Conservation (phyloP, 2,113 vertebrate genomes). For the Gulo gulo region DNA sequence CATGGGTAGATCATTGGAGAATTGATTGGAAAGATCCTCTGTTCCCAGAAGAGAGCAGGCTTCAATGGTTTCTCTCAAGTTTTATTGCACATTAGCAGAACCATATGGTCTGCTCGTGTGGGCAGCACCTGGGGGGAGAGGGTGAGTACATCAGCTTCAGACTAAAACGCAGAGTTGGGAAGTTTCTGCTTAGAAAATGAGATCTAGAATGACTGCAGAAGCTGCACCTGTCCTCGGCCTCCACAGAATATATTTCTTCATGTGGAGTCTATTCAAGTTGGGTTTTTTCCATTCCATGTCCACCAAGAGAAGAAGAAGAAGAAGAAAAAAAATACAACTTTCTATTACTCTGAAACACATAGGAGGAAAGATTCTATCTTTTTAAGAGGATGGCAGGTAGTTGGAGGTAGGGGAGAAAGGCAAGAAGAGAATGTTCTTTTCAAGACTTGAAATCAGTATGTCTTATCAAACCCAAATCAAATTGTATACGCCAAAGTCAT, state of each 20-base stretch:
- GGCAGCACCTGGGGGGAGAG: constrained; percentile 6
- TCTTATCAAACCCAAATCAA: constrained; percentile 53
- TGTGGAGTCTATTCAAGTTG: not conserved
- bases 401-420: not conserved
- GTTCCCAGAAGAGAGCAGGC: constrained; percentile 61
- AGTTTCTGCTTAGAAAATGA: constrained; percentile 50
- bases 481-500: constrained; percentile 26
- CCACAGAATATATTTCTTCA: not conserved
- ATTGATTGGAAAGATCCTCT: constrained; percentile 52
- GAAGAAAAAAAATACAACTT: not conserved
- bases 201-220: not conserved
- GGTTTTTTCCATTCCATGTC: not conserved
- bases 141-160: not conserved
- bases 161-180: constrained; percentile 18
- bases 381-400: not conserved
- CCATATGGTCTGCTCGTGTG: constrained; percentile 50
- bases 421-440: constrained; percentile 24
- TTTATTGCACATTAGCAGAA: constrained; percentile 61
- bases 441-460: constrained; percentile 32
- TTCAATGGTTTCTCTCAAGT: constrained; percentile 51
- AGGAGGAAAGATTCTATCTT: not conserved
- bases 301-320: not conserved
- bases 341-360: not conserved
- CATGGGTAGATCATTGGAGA: constrained; percentile 41
- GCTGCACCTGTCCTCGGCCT: not conserved